phyloP scores from a whole-genome alignment of 2,888 invertebrate genomes.

The Diplazon laetatorius region DNA sequence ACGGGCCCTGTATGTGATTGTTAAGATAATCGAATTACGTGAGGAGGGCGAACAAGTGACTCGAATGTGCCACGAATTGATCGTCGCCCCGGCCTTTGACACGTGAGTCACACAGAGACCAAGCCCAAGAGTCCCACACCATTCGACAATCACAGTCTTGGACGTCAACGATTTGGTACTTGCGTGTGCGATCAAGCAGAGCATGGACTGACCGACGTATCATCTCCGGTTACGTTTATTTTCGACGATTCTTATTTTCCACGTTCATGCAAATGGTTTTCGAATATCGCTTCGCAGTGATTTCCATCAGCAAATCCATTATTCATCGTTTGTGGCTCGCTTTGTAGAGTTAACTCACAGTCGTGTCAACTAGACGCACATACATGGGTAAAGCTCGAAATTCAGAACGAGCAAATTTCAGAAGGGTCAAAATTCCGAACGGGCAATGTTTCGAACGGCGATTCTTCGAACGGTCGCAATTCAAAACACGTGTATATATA shows the following conservation, averaged over 20 bases:
- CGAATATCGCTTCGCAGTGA: conserved; percentile 37
- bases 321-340: conserved; percentile 22
- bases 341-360: conserved; percentile 4
- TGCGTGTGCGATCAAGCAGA: not conserved
- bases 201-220: not conserved
- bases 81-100: conserved; percentile 26
- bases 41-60: conserved; percentile 2
- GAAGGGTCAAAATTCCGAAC: not conserved
- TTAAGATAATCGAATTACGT: conserved; percentile 35
- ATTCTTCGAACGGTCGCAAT: too few species aligned
- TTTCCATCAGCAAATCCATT: conserved; percentile 33
- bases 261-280: conserved; percentile 6
- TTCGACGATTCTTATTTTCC: conserved; percentile 4
- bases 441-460: too few species aligned
- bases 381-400: not conserved
- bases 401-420: not conserved
- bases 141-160: too few species aligned
- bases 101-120: not conserved
- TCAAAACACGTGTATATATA: too few species aligned
- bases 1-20: not conserved
- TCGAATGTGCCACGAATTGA: conserved; percentile 15
- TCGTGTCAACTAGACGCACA: not conserved
- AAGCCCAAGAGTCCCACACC: too few species aligned
- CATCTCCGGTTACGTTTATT: conserved; percentile 9
- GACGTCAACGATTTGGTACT: not conserved